phyloP scores from a whole-genome alignment of 2,797 vertebrate genomes.

The Odontamblyopus rebecca region DNA sequence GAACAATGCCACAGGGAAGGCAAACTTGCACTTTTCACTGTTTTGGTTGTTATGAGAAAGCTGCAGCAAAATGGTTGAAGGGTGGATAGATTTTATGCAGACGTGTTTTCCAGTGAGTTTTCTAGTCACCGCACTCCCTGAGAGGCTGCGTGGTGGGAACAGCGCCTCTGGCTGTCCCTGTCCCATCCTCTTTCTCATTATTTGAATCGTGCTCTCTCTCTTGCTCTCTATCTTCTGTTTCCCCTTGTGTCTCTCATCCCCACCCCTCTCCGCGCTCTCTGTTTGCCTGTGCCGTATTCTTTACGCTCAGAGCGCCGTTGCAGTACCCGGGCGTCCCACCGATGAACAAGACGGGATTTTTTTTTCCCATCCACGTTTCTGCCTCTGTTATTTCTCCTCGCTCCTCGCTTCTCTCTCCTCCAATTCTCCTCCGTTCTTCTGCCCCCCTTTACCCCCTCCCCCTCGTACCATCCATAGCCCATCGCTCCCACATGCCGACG shows the following conservation, averaged over 20 bases:
- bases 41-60: constrained; percentile 41
- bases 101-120: constrained; percentile 51
- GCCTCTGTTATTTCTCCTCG: constrained; percentile 51
- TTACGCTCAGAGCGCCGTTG: constrained; percentile 63
- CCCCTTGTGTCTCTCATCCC: constrained; percentile 46
- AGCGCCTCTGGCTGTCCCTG: constrained; percentile 68
- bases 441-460: constrained; percentile 5
- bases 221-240: constrained; percentile 61
- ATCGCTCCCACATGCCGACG: constrained; percentile 35
- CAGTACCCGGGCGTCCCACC: constrained; percentile 62
- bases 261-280: constrained; percentile 55
- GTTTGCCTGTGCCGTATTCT: constrained; percentile 61
- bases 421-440: constrained; percentile 48
- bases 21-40: constrained; percentile 43
- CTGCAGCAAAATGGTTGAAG: constrained; percentile 15
- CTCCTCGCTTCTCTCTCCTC: constrained; percentile 41
- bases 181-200: constrained; percentile 66
- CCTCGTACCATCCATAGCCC: constrained; percentile 14
- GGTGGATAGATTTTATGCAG: constrained; percentile 34
- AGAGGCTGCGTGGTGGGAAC: constrained; percentile 70
- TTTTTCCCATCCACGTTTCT: constrained; percentile 54
- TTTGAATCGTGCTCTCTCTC: constrained; percentile 60
- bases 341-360: constrained; percentile 60
- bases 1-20: constrained; percentile 39
- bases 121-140: constrained; percentile 68